A percentile compares a stretch with the other conserved stretches of the same genome.
phyloP scores from a whole-genome alignment of 2,797 vertebrate genomes.

The Rhinoraja longicauda region DNA sequence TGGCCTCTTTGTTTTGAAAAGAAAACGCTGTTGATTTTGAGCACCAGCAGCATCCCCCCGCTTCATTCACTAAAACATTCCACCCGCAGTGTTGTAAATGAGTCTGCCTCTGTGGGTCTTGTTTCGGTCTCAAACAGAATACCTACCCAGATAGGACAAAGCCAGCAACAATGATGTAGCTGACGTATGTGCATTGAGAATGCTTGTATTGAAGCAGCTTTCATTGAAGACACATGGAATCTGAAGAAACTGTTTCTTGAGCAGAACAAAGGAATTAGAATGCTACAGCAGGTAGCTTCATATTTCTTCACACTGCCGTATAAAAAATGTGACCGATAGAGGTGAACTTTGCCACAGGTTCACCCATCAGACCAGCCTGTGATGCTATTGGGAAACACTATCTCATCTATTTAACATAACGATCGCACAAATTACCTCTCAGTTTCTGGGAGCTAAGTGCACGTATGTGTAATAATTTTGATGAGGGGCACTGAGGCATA shows the following conservation, averaged over 20 bases:
- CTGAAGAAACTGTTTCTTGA: not conserved
- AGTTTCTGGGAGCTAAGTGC: not conserved
- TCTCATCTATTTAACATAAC: not conserved
- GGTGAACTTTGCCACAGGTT: not conserved
- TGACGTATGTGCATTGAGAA: not conserved
- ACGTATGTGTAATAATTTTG: not conserved
- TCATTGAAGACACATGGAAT: not conserved
- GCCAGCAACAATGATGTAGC: not conserved
- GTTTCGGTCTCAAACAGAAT: not conserved
- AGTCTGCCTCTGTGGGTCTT: not conserved
- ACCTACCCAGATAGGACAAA: not conserved
- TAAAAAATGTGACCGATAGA: not conserved
- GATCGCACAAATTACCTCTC: not conserved
- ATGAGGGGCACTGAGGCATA: constrained; percentile 31
- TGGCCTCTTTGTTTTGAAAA: constrained; percentile 9
- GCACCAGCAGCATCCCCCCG: not conserved
- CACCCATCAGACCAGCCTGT: not conserved
- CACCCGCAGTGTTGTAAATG: not conserved
- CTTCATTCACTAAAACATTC: not conserved
- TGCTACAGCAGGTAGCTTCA: not conserved
- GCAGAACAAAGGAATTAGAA: not conserved
- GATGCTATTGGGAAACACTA: not conserved
- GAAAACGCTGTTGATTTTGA: not conserved
- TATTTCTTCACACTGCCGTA: not conserved
- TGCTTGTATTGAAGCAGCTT: not conserved